Evolutionary conservation across 2,888 invertebrate species (phyloP).

Genomic region (Amphipoea lucens): DNA sequence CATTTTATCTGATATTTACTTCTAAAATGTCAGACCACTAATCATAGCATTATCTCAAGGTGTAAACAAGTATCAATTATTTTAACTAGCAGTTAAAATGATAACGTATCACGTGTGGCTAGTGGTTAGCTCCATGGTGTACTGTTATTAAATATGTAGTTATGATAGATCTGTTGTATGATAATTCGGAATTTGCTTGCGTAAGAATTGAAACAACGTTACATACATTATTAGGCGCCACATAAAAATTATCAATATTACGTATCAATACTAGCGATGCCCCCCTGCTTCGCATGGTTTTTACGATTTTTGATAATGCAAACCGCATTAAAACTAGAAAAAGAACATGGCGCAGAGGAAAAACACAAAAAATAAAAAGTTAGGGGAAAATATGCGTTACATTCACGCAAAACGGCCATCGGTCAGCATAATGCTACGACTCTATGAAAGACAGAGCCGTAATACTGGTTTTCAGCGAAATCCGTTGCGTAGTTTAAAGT

Average conservation of each 20-base stretch:
- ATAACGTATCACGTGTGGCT: constrained; percentile 49
- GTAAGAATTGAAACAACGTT: constrained; percentile 31
- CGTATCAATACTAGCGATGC: neutral
- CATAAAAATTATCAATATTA: neutral
- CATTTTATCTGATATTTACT: constrained; percentile 38
- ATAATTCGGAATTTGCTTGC: constrained; percentile 34
- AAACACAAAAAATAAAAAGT: too few relatives aligned
- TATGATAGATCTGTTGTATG: constrained; percentile 49
- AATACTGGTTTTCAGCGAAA: neutral
- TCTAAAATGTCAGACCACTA: constrained; percentile 55
- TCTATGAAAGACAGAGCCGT: too few relatives aligned
- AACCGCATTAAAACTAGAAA: neutral
- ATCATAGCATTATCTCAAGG: constrained; percentile 62
- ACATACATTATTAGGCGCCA: neutral
- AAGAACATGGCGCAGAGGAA: too few relatives aligned
- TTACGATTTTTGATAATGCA: too few relatives aligned
- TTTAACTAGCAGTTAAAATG: constrained; percentile 49
- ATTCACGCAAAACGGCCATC: too few relatives aligned
- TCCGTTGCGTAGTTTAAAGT: neutral
- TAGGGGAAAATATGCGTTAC: too few relatives aligned
- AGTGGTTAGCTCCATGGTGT: constrained; percentile 25
- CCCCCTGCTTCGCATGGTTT: too few relatives aligned
- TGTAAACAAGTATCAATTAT: constrained; percentile 62
- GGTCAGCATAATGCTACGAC: too few relatives aligned
- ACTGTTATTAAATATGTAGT: constrained; percentile 54